A percentile compares a stretch with the other conserved stretches of the same genome.
These are phyloP conservation scores for Eremobia ochroleuca DNA, from an alignment of 2,888 invertebrate species.

Conservation along the genomic window DNA sequence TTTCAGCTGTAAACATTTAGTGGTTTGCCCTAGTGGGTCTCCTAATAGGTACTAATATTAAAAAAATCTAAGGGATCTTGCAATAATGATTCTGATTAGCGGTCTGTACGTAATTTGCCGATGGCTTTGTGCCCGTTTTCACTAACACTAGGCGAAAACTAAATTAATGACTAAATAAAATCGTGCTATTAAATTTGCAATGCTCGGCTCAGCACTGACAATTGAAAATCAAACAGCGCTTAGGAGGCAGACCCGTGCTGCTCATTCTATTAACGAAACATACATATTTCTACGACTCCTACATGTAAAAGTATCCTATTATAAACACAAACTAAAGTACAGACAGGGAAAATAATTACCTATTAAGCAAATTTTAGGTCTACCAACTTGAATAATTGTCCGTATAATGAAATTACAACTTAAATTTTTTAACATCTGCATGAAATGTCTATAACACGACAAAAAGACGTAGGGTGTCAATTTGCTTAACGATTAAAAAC, in stretches of 20 bases:
- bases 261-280: neutral
- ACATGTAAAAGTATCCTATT: neutral
- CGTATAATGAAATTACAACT: neutral
- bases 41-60: neutral
- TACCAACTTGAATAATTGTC: neutral
- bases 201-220: no score
- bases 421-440: neutral
- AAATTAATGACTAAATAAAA: neutral
- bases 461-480: no score
- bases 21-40: neutral
- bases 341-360: neutral
- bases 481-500: no score
- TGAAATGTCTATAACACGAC: neutral
- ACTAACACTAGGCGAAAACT: neutral
- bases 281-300: neutral
- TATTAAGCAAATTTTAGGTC: neutral
- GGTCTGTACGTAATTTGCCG: no score
- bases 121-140: neutral
- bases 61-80: neutral
- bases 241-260: neutral
- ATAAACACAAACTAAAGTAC: neutral
- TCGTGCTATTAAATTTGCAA: no score
- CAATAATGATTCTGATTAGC: neutral
- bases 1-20: neutral
- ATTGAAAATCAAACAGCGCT: no score